Percentiles rank a stretch among this genome's conserved stretches.
phyloP scores from a whole-genome alignment of 2,113 vertebrate species.

The Podarcis raffonei region DNA sequence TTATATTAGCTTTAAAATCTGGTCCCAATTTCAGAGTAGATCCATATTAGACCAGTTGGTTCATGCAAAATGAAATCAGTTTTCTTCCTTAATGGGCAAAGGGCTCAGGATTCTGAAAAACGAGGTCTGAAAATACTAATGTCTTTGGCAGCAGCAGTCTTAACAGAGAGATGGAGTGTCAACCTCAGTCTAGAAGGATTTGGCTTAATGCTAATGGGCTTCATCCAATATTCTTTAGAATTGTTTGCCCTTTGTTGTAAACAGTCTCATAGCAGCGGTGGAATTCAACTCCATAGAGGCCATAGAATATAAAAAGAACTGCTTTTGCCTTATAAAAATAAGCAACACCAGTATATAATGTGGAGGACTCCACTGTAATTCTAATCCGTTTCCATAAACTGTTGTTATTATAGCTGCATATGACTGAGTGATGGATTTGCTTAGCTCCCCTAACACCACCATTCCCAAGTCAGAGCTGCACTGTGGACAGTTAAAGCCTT shows the following conservation, averaged over 20 bases:
- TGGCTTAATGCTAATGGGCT: conserved; percentile 37
- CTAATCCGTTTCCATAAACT: not conserved
- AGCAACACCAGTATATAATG: not conserved
- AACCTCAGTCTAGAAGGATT: conserved; percentile 11
- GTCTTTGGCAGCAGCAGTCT: conserved; percentile 50
- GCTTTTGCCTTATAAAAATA: conserved; percentile 14
- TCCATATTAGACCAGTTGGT: not conserved
- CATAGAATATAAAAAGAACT: conserved; percentile 11
- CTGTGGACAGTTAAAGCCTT: not conserved
- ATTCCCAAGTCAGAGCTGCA: conserved; percentile 17
- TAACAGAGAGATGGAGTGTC: conserved; percentile 54
- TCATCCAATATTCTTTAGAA: conserved; percentile 19
- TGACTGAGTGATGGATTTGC: not conserved
- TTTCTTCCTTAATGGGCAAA: conserved; percentile 53
- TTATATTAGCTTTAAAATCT: not conserved
- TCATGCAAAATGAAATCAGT: not conserved
- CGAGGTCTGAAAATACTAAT: conserved; percentile 16
- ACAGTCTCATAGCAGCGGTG: not conserved
- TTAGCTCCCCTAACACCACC: fast-evolving
- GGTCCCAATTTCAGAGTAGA: no score
- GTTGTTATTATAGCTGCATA: not conserved
- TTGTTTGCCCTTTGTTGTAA: conserved; percentile 13
- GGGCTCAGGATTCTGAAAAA: conserved; percentile 44
- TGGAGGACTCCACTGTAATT: fast-evolving
- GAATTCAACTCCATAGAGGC: not conserved